phyloP scores from a whole-genome alignment of 2,888 invertebrate genomes.

The Griposia aprilina region DNA sequence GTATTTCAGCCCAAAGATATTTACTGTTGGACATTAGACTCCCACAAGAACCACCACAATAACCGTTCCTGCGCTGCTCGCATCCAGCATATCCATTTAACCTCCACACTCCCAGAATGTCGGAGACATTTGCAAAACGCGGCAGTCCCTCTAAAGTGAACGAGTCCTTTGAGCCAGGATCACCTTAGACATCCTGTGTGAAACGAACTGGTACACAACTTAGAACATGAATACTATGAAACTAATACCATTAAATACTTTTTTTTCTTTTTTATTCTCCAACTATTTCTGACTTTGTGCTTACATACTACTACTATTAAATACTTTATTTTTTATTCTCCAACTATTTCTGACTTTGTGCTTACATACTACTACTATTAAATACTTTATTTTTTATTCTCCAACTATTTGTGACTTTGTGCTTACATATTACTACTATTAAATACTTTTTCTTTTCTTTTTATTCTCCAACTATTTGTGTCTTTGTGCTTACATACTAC shows the following conservation, averaged over 20 bases:
- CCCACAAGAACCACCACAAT: background rate
- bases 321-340: background rate
- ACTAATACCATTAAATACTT: too few species aligned
- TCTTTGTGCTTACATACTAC: too few species aligned
- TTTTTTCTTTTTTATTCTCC: background rate
- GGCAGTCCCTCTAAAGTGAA: constrained; percentile 70
- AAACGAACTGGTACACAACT: constrained; percentile 45
- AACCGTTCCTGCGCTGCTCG: background rate
- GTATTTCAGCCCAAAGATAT: too few species aligned
- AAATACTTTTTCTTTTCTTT: too few species aligned
- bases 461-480: too few species aligned
- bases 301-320: too few species aligned
- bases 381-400: background rate
- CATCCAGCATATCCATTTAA: constrained; percentile 34
- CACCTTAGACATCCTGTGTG: constrained; percentile 58
- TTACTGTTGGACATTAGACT: background rate
- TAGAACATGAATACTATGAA: constrained; percentile 27
- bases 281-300: too few species aligned
- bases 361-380: too few species aligned
- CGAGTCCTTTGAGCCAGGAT: constrained; percentile 71
- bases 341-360: too few species aligned
- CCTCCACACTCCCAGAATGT: constrained; percentile 24
- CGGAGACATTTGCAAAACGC: constrained; percentile 68
- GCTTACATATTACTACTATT: too few species aligned
- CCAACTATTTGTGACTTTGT: too few species aligned